Base-by-base conservation (phyloP, 2,888 invertebrate genomes). In the Netelia fuscicornis region DNA sequence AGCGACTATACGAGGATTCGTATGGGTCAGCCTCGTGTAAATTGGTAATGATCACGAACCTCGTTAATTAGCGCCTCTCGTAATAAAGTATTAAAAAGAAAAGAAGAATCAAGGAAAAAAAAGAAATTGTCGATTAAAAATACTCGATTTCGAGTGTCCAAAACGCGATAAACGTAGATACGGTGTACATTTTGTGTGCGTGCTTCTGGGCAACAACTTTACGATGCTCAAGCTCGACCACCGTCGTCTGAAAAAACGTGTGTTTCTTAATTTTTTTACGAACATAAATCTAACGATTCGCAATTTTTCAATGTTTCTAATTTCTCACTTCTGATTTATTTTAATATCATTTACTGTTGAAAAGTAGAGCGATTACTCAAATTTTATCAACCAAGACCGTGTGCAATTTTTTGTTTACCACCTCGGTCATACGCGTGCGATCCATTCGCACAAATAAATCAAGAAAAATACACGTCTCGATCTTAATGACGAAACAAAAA, bases 21-120 rank as follows among this genome's bases (percentile, higher is more conserved):
- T 48, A 67, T n/a, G 58, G 72, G 62, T 23, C 20, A 17, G 30
- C 11, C 6, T 75, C 79, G 64, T 48, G 13, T 79, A 74, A 79
- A 83, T 79, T 62, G 52, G 25, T 23, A 52, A 68, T 62, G 71
- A 65, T 77, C 77, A 54, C 64, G 67, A 52, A 67, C 62, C 48
- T 74, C 54, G 72, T 79, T 68, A 68, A 79, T 79, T 64, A 48
- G 52, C 44, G 11, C 60, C 11, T 25, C 13, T 8, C 48, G 13
- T 13, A 13, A 48, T 48, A 13, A 48, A 30, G 30, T 5, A 30
- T 30, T 3, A 30, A 30, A 5, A 30, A 30, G 2, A 30, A 13
- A 54, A 54, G n/a, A 54, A 13, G 17, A 6, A 54, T n/a, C n/a
- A 1, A 44, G 20, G n/a, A 2, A 13, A 54, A 70, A 62, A 76